These are phyloP conservation scores for Epizoanthus ramosus DNA, from an alignment of 92 coral and sea anemone genomes.

Conservation along the genomic window DNA sequence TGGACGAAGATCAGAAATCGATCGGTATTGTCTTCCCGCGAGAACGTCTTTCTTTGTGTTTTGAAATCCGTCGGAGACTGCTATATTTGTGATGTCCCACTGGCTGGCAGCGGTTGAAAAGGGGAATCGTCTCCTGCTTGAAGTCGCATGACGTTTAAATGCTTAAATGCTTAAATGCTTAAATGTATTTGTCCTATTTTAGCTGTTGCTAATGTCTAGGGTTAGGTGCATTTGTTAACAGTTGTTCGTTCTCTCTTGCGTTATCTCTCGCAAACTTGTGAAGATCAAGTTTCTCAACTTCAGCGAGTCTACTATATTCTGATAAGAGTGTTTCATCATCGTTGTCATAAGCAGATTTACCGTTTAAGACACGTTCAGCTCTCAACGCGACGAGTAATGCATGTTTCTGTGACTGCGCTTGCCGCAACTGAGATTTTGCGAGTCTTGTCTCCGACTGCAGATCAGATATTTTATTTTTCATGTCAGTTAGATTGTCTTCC, in stretches of 20 bases:
- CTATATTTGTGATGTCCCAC: conserved; percentile 68
- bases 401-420: conserved; percentile 84
- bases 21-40: conserved; percentile 55
- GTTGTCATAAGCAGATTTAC: conserved; percentile 73
- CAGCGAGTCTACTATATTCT: conserved; percentile 86
- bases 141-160: not conserved
- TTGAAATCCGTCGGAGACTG: conserved; percentile 44
- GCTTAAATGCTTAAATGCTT: too few species aligned
- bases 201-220: too few species aligned
- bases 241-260: conserved; percentile 45
- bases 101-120: conserved; percentile 79
- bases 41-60: conserved; percentile 31
- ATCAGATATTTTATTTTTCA: conserved; percentile 68
- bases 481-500: conserved; percentile 72
- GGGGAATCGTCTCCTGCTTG: conserved; percentile 45
- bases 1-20: conserved; percentile 70
- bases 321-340: conserved; percentile 83
- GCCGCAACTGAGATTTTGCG: conserved; percentile 86
- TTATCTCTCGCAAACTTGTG: conserved; percentile 55
- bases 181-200: too few species aligned
- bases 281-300: conserved; percentile 82
- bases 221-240: conserved; percentile 33
- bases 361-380: conserved; percentile 90
- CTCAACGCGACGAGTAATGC: conserved; percentile 90
- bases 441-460: conserved; percentile 63